phyloP scores from a whole-genome alignment of 1,140 invertebrate genomes.

The Zaprionus africanus region DNA sequence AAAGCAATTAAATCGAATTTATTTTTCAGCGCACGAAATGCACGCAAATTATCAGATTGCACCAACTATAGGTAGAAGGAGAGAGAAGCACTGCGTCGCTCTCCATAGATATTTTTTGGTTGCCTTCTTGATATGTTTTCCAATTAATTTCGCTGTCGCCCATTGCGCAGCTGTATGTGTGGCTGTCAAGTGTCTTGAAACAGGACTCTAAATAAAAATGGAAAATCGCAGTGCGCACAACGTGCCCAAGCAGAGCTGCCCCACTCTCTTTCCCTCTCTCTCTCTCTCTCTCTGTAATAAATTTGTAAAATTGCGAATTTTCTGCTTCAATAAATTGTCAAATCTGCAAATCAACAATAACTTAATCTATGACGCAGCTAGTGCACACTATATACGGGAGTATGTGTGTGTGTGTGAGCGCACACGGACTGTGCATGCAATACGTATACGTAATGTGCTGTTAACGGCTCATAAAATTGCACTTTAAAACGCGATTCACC shows the following conservation, averaged over 20 bases:
- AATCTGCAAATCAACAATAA: constrained; percentile 68
- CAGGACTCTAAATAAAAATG: constrained; percentile 8
- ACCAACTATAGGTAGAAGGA: background rate
- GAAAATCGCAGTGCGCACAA: constrained; percentile 29
- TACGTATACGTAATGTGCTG: constrained; percentile 60
- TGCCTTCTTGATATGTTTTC: constrained; percentile 54
- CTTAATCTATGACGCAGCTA: constrained; percentile 48
- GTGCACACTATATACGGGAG: background rate
- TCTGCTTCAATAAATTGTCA: constrained; percentile 69
- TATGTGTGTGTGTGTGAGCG: constrained; percentile 10
- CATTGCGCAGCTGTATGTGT: constrained; percentile 39
- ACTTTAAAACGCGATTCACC: constrained; percentile 65
- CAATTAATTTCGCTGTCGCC: constrained; percentile 61
- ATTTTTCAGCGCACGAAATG: constrained; percentile 48
- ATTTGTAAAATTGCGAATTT: constrained; percentile 71
- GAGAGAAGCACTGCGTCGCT: background rate
- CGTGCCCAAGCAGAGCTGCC: too few relatives aligned
- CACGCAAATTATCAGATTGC: constrained; percentile 64
- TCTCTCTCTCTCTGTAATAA: constrained; percentile 42
- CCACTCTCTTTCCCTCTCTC: background rate
- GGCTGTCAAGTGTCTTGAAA: constrained; percentile 37
- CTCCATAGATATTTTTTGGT: constrained; percentile 16
- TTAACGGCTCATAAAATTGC: constrained; percentile 75
- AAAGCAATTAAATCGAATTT: constrained; percentile 70
- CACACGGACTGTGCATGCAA: constrained; percentile 30